A percentile compares a stretch with the other conserved stretches of the same genome.
Evolutionary conservation across 1,140 invertebrate genomes (phyloP).

Genomic region (Papilio helenus): DNA sequence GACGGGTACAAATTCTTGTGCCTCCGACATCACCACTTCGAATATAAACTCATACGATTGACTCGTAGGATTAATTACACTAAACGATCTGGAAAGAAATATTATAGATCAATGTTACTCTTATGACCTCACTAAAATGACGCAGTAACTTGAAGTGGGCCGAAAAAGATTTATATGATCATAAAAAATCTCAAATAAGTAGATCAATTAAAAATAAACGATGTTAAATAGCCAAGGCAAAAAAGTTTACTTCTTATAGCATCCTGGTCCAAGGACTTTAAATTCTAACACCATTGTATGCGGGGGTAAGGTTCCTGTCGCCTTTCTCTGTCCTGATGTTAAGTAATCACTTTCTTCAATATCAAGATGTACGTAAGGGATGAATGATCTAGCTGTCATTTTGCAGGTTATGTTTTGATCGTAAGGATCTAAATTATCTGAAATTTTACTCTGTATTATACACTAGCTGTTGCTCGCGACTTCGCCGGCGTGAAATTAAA

Average conservation of each 20-base stretch:
- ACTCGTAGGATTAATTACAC: constrained; percentile 72
- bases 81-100: constrained; percentile 60
- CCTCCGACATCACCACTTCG: constrained; percentile 67
- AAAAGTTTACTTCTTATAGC: constrained; percentile 70
- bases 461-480: no score
- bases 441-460: constrained; percentile 34
- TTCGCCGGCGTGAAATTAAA: no score
- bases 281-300: constrained; percentile 80
- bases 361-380: constrained; percentile 83
- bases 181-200: no score
- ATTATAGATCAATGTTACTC: no score
- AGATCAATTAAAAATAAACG: no score
- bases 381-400: constrained; percentile 73
- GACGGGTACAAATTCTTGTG: constrained; percentile 66
- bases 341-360: constrained; percentile 82
- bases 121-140: no score
- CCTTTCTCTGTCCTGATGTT: constrained; percentile 72
- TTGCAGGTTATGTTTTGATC: constrained; percentile 68
- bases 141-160: no score
- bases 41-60: constrained; percentile 75
- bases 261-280: constrained; percentile 80
- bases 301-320: constrained; percentile 62
- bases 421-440: constrained; percentile 76
- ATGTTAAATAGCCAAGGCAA: constrained; percentile 8
- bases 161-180: no score